These are phyloP conservation scores for Sinopyrophorus schimmeli DNA, from an alignment of 2,888 invertebrate species.

Conservation along the genomic window DNA sequence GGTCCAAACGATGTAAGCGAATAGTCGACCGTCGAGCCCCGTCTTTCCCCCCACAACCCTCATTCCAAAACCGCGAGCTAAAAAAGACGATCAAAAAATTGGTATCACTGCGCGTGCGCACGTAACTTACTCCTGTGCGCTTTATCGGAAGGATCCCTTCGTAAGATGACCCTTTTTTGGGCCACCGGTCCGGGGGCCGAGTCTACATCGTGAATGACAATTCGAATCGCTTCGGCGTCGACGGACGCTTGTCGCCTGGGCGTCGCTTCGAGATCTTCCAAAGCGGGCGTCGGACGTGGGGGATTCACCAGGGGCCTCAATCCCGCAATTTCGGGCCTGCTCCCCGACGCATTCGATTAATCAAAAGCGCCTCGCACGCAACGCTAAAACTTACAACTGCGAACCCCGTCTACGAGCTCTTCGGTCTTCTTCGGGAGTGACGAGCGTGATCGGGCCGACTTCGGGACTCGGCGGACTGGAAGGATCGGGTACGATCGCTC, in stretches of 20 bases:
- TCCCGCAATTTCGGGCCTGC: constrained; percentile 75
- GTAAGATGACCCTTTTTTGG: constrained; percentile 73
- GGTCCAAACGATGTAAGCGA: constrained; percentile 91
- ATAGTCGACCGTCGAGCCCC: constrained; percentile 81
- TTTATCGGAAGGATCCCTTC: constrained; percentile 80
- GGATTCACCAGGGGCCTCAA: constrained; percentile 57
- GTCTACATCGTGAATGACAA: constrained; percentile 91
- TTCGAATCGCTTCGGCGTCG: constrained; percentile 90
- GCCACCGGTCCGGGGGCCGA: constrained; percentile 67
- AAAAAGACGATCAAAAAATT: constrained; percentile 33
- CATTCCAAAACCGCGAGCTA: constrained; percentile 92
- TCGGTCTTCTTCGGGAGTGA: constrained; percentile 66
- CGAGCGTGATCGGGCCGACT: constrained; percentile 50
- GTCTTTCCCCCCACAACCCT: constrained; percentile 91
- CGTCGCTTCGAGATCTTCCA: constrained; percentile 66
- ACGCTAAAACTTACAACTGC: constrained; percentile 70
- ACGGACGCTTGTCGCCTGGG: constrained; percentile 80
- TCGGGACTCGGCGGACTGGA: constrained; percentile 61
- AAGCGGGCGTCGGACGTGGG: constrained; percentile 65
- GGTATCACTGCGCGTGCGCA: neutral
- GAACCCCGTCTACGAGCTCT: constrained; percentile 78
- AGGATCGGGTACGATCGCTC: constrained; percentile 61
- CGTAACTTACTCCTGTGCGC: constrained; percentile 79
- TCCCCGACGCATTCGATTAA: too few species aligned
- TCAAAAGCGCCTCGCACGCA: neutral